Evolutionary conservation across 2,797 vertebrate species (phyloP), one percentile per base, ranked within the genome.

Genomic region (Arremon aurantiirostris): DNA sequence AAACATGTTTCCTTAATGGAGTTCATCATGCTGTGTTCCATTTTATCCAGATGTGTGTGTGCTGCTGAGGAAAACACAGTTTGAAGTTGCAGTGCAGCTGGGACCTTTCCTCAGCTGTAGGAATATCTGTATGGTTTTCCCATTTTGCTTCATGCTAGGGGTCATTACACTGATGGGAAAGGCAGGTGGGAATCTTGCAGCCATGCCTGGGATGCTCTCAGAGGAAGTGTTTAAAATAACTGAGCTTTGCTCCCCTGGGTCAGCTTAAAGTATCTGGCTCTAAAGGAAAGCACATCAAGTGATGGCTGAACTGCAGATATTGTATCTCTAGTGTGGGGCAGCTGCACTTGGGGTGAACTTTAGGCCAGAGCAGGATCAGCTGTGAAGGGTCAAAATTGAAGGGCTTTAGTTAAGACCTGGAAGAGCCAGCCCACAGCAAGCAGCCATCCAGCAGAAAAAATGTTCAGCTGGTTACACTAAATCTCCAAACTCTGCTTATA

Each of bases 181-280:
- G 24, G 66, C 93, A 95, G 90, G 83, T 96, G 93, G 93, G 70
- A 79, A 55, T 86, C 50, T 65, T 80, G 24, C 39, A 49, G 46
- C 44, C 0, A 0, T 89, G 92, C 92, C 82, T 71, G 73, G 63
- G 93, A 87, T 89, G 83, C 81, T 87, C 61, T 9, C 35, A 82
- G 82, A 90, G 94, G 92, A 97, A 94, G 65, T 19, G 69, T 95
- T 94, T 87, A 86, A 97, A 92, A 92, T 96, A 96, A 93, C 86
- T 94, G 6, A 83, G 46, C 69, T 90, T 52, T 44, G 50, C 37
- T 92, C 94, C 84, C 68, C 7, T 46, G 86, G 81, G 81, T 46
- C 41, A 73, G 56, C 77, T 64, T 82, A 3, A 78, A 87, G 89
- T 65, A 87, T 93, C 53, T 96, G 90, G 15, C 64, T 92, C 47